A percentile compares a stretch with the other conserved stretches of the same genome.
These are phyloP conservation scores for Gyps fulvus DNA, from an alignment of 2,113 vertebrate species.

Conservation along the genomic window DNA sequence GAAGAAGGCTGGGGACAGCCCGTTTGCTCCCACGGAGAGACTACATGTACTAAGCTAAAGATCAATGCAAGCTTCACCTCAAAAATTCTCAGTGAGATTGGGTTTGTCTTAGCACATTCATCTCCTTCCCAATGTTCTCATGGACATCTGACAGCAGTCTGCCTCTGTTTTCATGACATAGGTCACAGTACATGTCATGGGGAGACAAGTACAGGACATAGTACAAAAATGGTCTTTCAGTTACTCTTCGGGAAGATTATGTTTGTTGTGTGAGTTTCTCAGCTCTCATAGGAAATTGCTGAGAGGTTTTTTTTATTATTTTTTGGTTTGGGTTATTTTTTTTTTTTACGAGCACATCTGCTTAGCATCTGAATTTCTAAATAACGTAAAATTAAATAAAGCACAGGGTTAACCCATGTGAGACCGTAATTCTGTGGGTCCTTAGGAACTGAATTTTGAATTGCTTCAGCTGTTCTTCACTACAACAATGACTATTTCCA, in stretches of 20 bases:
- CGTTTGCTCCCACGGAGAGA: background rate
- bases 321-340: background rate
- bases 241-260: background rate
- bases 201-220: background rate
- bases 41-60: background rate
- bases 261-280: conserved; percentile 10
- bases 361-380: conserved; percentile 49
- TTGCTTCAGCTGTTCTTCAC: background rate
- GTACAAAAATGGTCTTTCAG: background rate
- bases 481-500: background rate
- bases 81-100: background rate
- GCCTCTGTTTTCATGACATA: background rate
- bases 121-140: conserved; percentile 1
- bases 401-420: background rate
- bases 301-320: background rate
- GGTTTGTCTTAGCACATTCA: background rate
- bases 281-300: conserved; percentile 47
- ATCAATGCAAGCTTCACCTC: background rate
- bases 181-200: background rate
- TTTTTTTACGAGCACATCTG: conserved; percentile 10
- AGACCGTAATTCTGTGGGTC: background rate
- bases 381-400: conserved; percentile 23
- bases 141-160: background rate
- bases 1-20: background rate
- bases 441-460: background rate